These are phyloP conservation scores for Paracentrotus lividus DNA, from an alignment of 53 echinoderm and acorn worm genomes.

Conservation along the genomic window DNA sequence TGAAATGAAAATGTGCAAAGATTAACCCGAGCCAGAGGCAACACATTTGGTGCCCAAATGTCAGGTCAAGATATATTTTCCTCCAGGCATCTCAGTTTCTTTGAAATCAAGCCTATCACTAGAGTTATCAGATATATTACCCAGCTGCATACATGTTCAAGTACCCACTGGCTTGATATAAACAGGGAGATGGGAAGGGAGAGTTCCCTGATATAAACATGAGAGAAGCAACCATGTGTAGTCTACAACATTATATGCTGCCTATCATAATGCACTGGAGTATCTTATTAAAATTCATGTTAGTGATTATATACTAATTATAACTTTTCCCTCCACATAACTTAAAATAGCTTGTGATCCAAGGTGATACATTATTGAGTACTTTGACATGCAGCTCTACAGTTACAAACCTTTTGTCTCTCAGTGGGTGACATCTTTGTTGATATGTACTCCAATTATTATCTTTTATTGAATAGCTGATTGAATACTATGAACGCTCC, in stretches of 20 bases:
- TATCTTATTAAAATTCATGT: not conserved
- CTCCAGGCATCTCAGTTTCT: conserved; percentile 20
- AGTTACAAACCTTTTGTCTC: too few species aligned
- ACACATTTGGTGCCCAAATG: not conserved
- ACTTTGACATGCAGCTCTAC: too few species aligned
- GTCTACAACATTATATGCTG: not conserved
- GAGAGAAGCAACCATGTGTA: too few species aligned
- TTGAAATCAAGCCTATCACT: not conserved
- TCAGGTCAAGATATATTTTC: conserved; percentile 23
- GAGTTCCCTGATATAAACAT: too few species aligned
- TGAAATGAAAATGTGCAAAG: not conserved
- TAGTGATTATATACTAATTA: too few species aligned
- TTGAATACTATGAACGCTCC: too few species aligned
- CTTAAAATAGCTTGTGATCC: too few species aligned
- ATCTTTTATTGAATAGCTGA: too few species aligned
- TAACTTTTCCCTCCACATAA: too few species aligned
- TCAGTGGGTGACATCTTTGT: too few species aligned
- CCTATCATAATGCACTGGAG: not conserved
- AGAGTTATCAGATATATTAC: conserved; percentile 1
- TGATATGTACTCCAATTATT: too few species aligned
- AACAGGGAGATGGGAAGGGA: not conserved
- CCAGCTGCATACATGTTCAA: not conserved
- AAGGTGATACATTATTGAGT: too few species aligned
- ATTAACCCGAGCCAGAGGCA: not conserved
- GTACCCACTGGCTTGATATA: not conserved